Conservation (phyloP, 1,140 invertebrate genomes). For the Orchesella cincta region DNA sequence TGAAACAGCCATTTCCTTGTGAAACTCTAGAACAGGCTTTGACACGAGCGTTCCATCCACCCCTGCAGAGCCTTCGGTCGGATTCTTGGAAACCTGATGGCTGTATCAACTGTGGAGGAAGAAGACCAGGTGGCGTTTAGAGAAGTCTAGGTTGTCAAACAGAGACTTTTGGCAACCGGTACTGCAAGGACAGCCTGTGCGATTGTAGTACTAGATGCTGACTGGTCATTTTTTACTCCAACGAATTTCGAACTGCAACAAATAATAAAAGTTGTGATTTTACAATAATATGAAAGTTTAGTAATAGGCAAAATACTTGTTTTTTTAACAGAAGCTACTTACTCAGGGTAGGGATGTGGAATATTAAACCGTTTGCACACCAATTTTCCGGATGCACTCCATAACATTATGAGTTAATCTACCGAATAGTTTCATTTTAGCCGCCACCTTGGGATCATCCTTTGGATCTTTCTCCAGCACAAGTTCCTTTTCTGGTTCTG, state of each 20-base stretch:
- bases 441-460: slow-evolving; percentile 61
- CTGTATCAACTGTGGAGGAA: slow-evolving; percentile 15
- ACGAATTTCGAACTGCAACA: slow-evolving; percentile 47
- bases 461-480: slow-evolving; percentile 47
- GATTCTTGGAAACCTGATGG: background rate
- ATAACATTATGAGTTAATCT: slow-evolving; percentile 69
- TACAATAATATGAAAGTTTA: background rate
- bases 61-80: background rate
- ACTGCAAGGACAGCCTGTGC: background rate
- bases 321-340: slow-evolving; percentile 41
- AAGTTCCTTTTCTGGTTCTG: slow-evolving; percentile 44
- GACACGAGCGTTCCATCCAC: background rate
- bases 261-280: background rate
- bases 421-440: slow-evolving; percentile 79
- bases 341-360: slow-evolving; percentile 76
- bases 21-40: background rate
- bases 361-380: slow-evolving; percentile 94
- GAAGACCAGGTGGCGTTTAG: slow-evolving; percentile 49
- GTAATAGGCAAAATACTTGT: background rate
- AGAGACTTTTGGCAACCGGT: background rate
- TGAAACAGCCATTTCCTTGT: background rate
- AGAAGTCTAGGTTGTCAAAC: slow-evolving; percentile 49
- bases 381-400: slow-evolving; percentile 80
- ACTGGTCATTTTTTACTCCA: slow-evolving; percentile 34
- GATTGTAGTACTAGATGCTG: background rate